Percentiles rank a stretch among this genome's conserved stretches.
Conservation (phyloP, 2,888 invertebrate species). For the Hypercompe scribonia region DNA sequence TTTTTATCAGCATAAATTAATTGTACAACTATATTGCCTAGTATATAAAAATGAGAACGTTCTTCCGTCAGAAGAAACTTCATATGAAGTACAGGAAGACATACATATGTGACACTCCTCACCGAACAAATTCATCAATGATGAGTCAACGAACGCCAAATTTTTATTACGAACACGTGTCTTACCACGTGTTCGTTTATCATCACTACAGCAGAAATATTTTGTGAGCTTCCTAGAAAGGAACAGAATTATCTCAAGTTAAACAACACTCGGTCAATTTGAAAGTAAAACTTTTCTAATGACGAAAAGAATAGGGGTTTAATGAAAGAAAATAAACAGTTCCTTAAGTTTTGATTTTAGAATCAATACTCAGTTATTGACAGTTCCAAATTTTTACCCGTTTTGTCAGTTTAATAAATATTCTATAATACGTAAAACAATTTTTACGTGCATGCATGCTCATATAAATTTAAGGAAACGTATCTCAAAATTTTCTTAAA, state of each 20-base stretch:
- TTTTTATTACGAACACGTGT: constrained; percentile 18
- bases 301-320: background rate
- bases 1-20: background rate
- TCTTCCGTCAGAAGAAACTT: background rate
- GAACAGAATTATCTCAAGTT: background rate
- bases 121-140: constrained; percentile 34
- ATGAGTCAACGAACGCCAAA: constrained; percentile 40
- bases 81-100: constrained; percentile 7
- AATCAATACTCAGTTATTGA: background rate
- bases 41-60: background rate
- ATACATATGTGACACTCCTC: constrained; percentile 24
- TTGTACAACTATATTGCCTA: background rate
- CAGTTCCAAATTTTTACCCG: background rate
- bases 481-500: background rate
- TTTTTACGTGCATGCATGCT: no score
- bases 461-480: no score
- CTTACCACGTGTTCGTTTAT: constrained; percentile 17
- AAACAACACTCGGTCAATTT: background rate
- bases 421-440: no score
- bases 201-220: background rate
- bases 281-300: no score
- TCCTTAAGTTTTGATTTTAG: background rate
- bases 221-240: background rate
- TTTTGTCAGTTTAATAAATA: background rate
- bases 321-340: background rate